phyloP scores from a whole-genome alignment of 2,113 vertebrate species.

The Alces alces region DNA sequence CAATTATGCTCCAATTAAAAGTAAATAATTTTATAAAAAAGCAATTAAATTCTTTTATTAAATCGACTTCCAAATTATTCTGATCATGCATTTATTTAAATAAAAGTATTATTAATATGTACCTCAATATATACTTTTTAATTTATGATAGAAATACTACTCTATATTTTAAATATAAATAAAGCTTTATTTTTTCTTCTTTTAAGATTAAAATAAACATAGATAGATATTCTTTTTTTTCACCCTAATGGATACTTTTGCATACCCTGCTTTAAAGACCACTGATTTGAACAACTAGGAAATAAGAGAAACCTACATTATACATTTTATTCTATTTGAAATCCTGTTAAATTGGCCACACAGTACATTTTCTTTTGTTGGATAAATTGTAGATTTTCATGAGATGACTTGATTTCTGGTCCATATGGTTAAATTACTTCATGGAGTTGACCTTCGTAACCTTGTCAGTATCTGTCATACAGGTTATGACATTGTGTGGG shows the following conservation, averaged over 20 bases:
- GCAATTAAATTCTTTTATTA: neutral
- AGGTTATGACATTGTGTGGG: neutral
- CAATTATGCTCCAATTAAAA: neutral
- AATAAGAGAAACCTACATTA: neutral
- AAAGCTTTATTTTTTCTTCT: neutral
- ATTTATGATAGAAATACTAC: neutral
- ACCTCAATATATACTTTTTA: neutral
- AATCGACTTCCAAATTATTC: neutral
- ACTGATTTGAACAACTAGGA: neutral
- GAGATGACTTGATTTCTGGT: neutral
- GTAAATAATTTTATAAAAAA: neutral
- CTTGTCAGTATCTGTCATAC: neutral
- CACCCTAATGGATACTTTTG: neutral
- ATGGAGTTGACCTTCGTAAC: neutral
- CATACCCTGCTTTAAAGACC: neutral
- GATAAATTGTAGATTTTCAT: neutral
- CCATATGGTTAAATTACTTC: neutral
- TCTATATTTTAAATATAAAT: neutral
- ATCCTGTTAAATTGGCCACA: neutral
- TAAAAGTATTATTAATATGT: neutral
- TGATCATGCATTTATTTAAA: neutral
- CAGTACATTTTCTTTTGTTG: neutral
- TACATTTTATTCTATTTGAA: neutral
- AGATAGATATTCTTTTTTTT: neutral
- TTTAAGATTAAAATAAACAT: neutral